Base-by-base conservation (phyloP, 1,140 invertebrate species). In the Magallana gigas region DNA sequence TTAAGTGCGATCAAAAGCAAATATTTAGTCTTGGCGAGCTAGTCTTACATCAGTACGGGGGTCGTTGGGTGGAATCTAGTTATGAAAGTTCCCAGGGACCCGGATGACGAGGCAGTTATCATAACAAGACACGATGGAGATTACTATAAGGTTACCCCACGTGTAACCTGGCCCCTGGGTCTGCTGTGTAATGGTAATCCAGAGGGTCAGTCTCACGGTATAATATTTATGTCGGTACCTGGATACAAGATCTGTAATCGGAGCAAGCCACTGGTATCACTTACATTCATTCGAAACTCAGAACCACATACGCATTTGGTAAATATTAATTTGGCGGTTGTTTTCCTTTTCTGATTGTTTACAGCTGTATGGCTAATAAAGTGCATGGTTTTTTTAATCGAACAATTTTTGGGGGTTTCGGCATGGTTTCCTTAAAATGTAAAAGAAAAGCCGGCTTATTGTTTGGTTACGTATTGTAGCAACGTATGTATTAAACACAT, bases 1-100 rank as follows among this genome's bases (percentile, higher is more conserved):
- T 29, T 29, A 76, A 76, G 12, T 18, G 68, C 11, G 68, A 76
- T 76, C 68, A 76, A 76, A 76, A 76, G 23, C 18, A 76, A 76
- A 76, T 76, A 76, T 76, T 76, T 76, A 29, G 23, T 76, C 9
- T 76, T 29, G 7, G 18, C 23, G 68, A 76, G 68, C 11, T 76
- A 76, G 12, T 29, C 8, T 8, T 76, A 36, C 14, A 76, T 6
- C 12, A 36, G 68, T 18, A 12, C 8, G 68, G 36, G 68, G 68
- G 18, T 76, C 29, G 8, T 8, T 36, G 68, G 36, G 68, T 76
- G 68, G 23, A 36, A 76, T 76, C 68, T 29, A 9, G 68, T 76
- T 76, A 76, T 76, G 68, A 29, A 76, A 29, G 23, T 76, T 36
- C 60, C 68, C 36, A 29, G 18, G 23, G 68, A 76, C 68, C 23